phyloP scores from a whole-genome alignment of 2,888 invertebrate species.

The Chloroclysta siterata region DNA sequence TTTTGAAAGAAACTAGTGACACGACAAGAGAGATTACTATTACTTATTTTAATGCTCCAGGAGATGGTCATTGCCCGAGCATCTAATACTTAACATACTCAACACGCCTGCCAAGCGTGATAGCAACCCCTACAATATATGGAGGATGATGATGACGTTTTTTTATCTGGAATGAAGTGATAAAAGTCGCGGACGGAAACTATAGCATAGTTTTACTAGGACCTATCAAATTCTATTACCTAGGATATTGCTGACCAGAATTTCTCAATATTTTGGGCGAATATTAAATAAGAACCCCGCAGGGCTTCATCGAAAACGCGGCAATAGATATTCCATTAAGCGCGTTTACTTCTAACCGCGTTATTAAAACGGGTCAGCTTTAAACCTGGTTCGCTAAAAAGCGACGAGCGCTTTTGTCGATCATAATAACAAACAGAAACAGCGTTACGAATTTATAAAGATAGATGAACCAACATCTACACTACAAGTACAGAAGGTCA shows the following conservation, averaged over 20 bases:
- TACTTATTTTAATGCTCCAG: too few relatives aligned
- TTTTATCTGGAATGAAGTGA: too few relatives aligned
- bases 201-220: not conserved
- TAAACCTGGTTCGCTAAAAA: not conserved
- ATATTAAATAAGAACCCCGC: slow-evolving; percentile 20
- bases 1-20: too few relatives aligned
- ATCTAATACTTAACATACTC: too few relatives aligned
- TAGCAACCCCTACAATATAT: too few relatives aligned
- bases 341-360: slow-evolving; percentile 25
- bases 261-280: slow-evolving; percentile 14
- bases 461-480: too few relatives aligned
- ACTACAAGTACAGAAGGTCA: too few relatives aligned
- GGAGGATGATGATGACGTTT: too few relatives aligned
- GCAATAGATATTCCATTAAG: slow-evolving; percentile 34
- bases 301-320: slow-evolving; percentile 22
- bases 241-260: slow-evolving; percentile 12
- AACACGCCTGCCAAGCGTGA: too few relatives aligned
- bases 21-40: too few relatives aligned
- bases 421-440: not conserved
- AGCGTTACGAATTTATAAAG: too few relatives aligned
- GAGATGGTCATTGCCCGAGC: too few relatives aligned
- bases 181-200: not conserved
- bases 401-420: not conserved
- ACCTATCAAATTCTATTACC: slow-evolving; percentile 7
- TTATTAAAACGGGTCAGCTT: slow-evolving; percentile 32